Conservation (phyloP, 2,113 vertebrate genomes). For the Capreolus pygargus region DNA sequence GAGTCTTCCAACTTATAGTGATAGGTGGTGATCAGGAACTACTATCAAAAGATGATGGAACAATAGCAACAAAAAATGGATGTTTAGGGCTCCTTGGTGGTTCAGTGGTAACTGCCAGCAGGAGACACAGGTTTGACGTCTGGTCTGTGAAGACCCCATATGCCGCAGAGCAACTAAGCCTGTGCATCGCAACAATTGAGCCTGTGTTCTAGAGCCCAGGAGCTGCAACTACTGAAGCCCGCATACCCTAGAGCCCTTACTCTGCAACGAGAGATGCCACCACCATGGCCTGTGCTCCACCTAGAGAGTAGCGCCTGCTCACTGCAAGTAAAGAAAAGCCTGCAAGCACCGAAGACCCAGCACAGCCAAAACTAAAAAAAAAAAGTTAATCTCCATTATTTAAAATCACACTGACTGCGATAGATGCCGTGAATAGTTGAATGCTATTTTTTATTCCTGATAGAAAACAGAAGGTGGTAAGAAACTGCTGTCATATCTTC, state of each 20-base stretch:
- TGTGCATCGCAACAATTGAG: neutral
- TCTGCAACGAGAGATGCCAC: neutral
- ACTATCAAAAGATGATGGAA: neutral
- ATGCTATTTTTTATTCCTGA: slow-evolving; percentile 45
- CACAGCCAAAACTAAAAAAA: neutral
- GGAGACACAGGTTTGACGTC: neutral
- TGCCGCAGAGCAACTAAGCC: neutral
- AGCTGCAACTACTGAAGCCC: neutral
- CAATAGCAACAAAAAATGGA: neutral
- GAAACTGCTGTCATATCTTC: slow-evolving; percentile 13
- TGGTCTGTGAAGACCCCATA: neutral
- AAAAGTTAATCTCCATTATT: neutral
- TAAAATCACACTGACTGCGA: neutral
- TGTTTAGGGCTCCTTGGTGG: neutral
- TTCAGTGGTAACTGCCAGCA: neutral
- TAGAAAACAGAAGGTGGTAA: slow-evolving; percentile 45
- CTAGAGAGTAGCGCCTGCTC: neutral
- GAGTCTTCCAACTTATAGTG: neutral
- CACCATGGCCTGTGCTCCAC: neutral
- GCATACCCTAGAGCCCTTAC: neutral
- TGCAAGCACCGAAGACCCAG: neutral
- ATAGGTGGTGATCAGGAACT: neutral
- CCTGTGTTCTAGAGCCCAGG: neutral
- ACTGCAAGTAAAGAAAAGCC: neutral
- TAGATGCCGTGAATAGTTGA: slow-evolving; percentile 20